A percentile compares a stretch with the other conserved stretches of the same genome.
These are phyloP conservation scores for Hucho hucho DNA, from an alignment of 2,113 vertebrate genomes.

Conservation along the genomic window DNA sequence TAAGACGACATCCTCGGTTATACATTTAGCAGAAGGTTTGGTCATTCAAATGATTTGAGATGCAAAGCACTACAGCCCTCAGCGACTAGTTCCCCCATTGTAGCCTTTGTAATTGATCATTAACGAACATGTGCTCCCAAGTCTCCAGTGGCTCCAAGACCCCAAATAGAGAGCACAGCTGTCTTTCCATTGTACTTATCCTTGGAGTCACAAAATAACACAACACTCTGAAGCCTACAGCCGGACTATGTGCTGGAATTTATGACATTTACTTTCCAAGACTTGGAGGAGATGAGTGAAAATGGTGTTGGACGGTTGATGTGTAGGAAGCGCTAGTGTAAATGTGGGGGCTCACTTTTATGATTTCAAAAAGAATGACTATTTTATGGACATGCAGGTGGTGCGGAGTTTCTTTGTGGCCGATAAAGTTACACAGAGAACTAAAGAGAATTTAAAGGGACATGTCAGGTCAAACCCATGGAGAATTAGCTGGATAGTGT, in stretches of 20 bases:
- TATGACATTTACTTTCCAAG: constrained; percentile 61
- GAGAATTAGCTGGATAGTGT: constrained; percentile 4
- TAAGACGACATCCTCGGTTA: constrained; percentile 42
- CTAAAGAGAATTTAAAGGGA: constrained; percentile 11
- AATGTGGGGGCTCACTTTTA: constrained; percentile 15
- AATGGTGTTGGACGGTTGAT: not conserved
- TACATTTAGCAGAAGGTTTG: constrained; percentile 66
- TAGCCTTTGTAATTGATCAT: constrained; percentile 69
- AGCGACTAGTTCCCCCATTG: constrained; percentile 54
- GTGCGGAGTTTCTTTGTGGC: constrained; percentile 18
- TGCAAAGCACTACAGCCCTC: constrained; percentile 56
- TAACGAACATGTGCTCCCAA: constrained; percentile 69
- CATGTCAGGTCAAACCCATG: not conserved
- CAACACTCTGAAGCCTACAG: constrained; percentile 36
- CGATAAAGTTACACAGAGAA: constrained; percentile 25
- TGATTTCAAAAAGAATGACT: constrained; percentile 16
- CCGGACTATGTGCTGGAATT: constrained; percentile 59
- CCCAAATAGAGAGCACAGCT: constrained; percentile 57
- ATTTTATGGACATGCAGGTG: constrained; percentile 32
- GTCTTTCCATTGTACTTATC: constrained; percentile 64
- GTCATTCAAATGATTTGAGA: constrained; percentile 52
- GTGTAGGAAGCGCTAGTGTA: constrained; percentile 22
- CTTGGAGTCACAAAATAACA: constrained; percentile 56
- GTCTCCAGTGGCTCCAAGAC: constrained; percentile 56
- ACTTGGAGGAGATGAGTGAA: constrained; percentile 29